These are phyloP conservation scores for Lithophane leautieri DNA, from an alignment of 2,888 invertebrate species.

Conservation along the genomic window DNA sequence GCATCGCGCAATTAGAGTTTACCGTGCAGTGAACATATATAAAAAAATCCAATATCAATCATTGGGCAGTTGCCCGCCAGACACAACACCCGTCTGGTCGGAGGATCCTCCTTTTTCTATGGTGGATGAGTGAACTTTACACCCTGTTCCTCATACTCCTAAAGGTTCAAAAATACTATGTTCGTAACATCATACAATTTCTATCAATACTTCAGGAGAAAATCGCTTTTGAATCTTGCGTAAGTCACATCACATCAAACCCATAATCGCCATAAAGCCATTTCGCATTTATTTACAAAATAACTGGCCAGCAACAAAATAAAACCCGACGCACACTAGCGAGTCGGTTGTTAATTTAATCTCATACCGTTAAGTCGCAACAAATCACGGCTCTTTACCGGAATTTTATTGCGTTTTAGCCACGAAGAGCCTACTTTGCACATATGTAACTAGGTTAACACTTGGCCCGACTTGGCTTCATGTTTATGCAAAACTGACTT, in stretches of 20 bases:
- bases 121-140: no score
- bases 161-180: no score
- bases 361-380: constrained; percentile 47
- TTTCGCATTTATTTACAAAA: background rate
- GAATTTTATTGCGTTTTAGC: constrained; percentile 59
- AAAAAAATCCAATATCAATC: no score
- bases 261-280: background rate
- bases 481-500: constrained; percentile 67
- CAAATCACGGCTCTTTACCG: constrained; percentile 52
- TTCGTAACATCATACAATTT: background rate
- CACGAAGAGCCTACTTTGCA: constrained; percentile 23
- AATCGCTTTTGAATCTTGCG: background rate
- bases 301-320: constrained; percentile 2
- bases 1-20: no score
- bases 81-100: no score
- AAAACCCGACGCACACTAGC: constrained; percentile 32
- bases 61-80: no score
- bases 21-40: no score
- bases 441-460: constrained; percentile 63
- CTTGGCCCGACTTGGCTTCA: constrained; percentile 45
- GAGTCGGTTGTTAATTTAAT: constrained; percentile 34
- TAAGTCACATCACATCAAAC: background rate
- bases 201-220: background rate
- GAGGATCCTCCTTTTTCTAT: no score
- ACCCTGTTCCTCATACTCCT: no score